Base-by-base conservation (phyloP, 2,888 invertebrate genomes). In the Cosmopolites sordidus region DNA sequence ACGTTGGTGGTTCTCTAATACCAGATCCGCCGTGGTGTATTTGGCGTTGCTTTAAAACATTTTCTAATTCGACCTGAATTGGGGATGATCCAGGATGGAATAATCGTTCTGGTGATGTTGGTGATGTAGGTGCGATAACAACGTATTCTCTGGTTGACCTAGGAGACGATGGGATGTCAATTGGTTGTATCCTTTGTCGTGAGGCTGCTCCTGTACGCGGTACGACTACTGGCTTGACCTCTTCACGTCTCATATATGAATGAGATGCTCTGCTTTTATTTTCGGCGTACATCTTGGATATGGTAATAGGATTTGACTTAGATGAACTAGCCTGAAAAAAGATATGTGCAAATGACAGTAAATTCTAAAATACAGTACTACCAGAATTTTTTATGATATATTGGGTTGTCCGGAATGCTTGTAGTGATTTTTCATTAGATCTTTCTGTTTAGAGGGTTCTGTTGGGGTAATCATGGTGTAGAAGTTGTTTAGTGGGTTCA, bases 141-240 rank as follows among this genome's bases (percentile, higher is more conserved):
- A 56, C 39, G 3, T 61, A 61, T 9, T 55, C 61, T 44, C 59
- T 64, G 6, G 56, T 53, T 42, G 66, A 60, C 16, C 73, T 73
- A 2, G 75, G 73, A 45, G 74, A 69, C 17, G 67, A 67, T 1
- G 76, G 73, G 43, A 81, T 74, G 61, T 82, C 80, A 52, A 79
- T 76, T 0, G 82, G 82, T 63, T 78, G 68, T 29, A 81, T 73
- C 16, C 82, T 73, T 64, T 82, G 82, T 17, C 82, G 69, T 1
- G 78, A 70, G 2, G 78, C 78, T 0, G 80, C 76, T 0, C 79
- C 79, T 1, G 77, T 75, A 53, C 77, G 74, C 2, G 70, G 66
- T 4, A 67, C 65, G 17, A 68, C 63, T 37, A 66, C 61, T 6
- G 72, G 72, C 51, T 68, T 67, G 9, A 61, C 60, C 16, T 65